Evolutionary conservation across 2,113 vertebrate species (phyloP).

Genomic region (Gymnogyps californianus): DNA sequence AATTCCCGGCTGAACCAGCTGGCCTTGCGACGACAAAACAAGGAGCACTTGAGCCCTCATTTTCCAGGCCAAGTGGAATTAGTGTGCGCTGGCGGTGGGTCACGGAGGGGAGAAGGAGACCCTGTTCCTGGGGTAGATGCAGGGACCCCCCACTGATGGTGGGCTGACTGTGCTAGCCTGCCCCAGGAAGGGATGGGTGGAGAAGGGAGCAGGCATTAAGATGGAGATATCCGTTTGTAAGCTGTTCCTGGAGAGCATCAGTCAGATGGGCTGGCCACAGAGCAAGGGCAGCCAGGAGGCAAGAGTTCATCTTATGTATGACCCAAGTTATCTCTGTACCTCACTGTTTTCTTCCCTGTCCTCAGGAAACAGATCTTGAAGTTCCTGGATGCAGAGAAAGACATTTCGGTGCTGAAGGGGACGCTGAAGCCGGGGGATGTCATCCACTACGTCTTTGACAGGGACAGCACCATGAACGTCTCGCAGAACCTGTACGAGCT

Average conservation of each 20-base stretch:
- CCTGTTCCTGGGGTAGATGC: background rate
- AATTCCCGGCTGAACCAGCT: background rate
- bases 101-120: background rate
- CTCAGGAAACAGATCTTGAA: slow-evolving; percentile 90
- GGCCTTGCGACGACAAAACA: accelerated
- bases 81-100: background rate
- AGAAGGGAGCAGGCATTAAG: background rate
- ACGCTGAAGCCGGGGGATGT: slow-evolving; percentile 90
- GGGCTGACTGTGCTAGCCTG: background rate
- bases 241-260: background rate
- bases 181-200: background rate
- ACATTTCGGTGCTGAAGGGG: slow-evolving; percentile 94
- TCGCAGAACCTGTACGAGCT: slow-evolving; percentile 92
- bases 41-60: background rate
- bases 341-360: background rate
- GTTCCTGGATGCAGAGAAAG: slow-evolving; percentile 92
- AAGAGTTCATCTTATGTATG: accelerated
- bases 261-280: background rate
- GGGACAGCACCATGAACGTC: slow-evolving; percentile 93
- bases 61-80: background rate
- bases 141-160: background rate
- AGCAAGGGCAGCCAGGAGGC: background rate
- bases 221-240: background rate
- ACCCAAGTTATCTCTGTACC: background rate
- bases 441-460: slow-evolving; percentile 94